Conservation (phyloP, 2,113 vertebrate species). For the Petromus typicus region DNA sequence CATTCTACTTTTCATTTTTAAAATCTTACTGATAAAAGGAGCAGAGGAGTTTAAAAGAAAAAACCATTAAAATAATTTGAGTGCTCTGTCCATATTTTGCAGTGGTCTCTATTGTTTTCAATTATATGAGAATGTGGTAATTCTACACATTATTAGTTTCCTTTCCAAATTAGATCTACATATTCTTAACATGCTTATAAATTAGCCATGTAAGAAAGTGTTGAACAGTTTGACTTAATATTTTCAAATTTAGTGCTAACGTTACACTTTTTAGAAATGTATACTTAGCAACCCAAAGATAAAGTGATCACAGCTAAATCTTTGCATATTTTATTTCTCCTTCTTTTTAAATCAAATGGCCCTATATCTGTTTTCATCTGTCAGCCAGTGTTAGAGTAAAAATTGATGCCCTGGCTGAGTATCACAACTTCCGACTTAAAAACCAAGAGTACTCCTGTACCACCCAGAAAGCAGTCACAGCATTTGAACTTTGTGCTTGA, state of each 20-base stretch:
- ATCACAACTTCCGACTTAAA: not conserved
- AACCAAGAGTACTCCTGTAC: not conserved
- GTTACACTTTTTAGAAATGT: conserved; percentile 47
- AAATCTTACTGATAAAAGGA: conserved; percentile 72
- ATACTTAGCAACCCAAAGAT: conserved; percentile 52
- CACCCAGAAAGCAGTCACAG: not conserved
- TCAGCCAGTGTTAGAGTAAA: not conserved
- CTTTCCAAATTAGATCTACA: conserved; percentile 69
- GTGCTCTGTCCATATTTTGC: conserved; percentile 54
- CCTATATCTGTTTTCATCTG: not conserved
- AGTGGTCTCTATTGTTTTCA: conserved; percentile 65
- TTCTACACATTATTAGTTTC: conserved; percentile 79
- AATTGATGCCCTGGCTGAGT: not conserved
- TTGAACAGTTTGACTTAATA: conserved; percentile 62
- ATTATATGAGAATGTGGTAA: conserved; percentile 66
- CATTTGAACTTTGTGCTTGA: not conserved
- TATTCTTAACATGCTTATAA: conserved; percentile 54
- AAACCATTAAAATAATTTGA: conserved; percentile 73
- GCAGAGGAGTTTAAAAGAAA: conserved; percentile 65
- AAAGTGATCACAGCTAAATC: conserved; percentile 53
- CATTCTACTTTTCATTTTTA: conserved; percentile 74
- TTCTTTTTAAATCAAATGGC: conserved; percentile 32
- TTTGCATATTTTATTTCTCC: conserved; percentile 52
- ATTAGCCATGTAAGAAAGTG: conserved; percentile 31
- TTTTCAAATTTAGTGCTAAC: conserved; percentile 64